These are phyloP conservation scores for Stegostoma tigrinum DNA, from an alignment of 2,113 vertebrate species.

Conservation along the genomic window DNA sequence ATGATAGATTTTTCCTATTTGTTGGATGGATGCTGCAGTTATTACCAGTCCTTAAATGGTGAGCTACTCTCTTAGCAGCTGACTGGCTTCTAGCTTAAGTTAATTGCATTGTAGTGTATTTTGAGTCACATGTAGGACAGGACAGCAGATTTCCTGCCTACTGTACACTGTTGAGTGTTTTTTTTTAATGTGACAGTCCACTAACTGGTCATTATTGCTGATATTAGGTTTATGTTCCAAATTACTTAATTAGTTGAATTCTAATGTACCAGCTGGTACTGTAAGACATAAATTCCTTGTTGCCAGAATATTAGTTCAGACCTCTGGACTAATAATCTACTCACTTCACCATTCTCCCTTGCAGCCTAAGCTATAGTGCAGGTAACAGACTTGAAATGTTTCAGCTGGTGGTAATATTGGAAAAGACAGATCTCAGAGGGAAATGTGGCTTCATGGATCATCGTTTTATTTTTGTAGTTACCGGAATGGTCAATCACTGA, in stretches of 20 bases:
- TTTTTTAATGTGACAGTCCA: neutral
- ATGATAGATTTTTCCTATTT: neutral
- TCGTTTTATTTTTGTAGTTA: too few species aligned
- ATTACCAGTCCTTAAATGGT: neutral
- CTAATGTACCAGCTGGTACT: neutral
- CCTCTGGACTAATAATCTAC: neutral
- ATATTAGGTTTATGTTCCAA: neutral
- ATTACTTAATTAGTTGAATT: neutral
- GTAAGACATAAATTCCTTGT: neutral
- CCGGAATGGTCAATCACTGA: too few species aligned
- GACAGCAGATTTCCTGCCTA: neutral
- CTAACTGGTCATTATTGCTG: neutral
- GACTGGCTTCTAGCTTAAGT: neutral
- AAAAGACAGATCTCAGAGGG: too few species aligned
- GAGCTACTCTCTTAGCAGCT: neutral
- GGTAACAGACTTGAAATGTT: neutral
- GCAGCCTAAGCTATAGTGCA: neutral
- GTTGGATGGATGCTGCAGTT: neutral
- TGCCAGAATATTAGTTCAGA: neutral
- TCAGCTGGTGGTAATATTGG: too few species aligned
- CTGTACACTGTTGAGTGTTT: neutral
- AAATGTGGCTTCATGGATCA: too few species aligned
- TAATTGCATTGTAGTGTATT: neutral
- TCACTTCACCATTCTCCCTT: neutral
- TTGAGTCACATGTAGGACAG: neutral